Evolutionary conservation across 2,113 vertebrate genomes (phyloP).

Genomic region (Caranx ignobilis): DNA sequence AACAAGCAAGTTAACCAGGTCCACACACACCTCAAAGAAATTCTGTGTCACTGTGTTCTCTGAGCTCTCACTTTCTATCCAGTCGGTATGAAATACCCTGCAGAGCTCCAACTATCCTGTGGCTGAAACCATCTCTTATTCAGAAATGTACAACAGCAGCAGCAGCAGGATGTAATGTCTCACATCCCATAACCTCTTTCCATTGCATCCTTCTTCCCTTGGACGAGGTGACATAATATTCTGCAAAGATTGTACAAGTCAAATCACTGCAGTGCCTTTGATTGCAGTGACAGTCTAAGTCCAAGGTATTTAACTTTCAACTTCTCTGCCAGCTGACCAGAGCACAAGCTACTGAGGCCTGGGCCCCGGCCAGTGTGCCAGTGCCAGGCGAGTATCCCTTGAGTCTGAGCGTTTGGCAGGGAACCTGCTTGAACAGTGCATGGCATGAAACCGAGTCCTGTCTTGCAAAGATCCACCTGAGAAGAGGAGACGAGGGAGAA

Average conservation of each 20-base stretch:
- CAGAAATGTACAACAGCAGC: neutral
- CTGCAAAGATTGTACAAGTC: slow-evolving; percentile 60
- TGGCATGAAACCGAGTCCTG: slow-evolving; percentile 42
- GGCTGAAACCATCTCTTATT: slow-evolving; percentile 25
- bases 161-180: slow-evolving; percentile 33
- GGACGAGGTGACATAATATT: slow-evolving; percentile 57
- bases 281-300: slow-evolving; percentile 56
- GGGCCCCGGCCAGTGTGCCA: slow-evolving; percentile 46
- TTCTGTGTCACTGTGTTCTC: neutral
- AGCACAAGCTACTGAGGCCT: slow-evolving; percentile 62
- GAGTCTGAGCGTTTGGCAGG: slow-evolving; percentile 65
- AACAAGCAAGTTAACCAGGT: slow-evolving; percentile 17
- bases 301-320: slow-evolving; percentile 71
- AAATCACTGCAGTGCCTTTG: slow-evolving; percentile 62
- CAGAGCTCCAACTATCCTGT: slow-evolving; percentile 22
- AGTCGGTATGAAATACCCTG: slow-evolving; percentile 34
- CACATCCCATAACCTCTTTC: slow-evolving; percentile 38
- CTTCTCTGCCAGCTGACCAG: slow-evolving; percentile 68
- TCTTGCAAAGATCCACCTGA: slow-evolving; percentile 47
- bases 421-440: slow-evolving; percentile 42
- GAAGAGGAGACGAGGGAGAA: slow-evolving; percentile 24
- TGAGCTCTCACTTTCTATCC: slow-evolving; percentile 22
- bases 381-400: slow-evolving; percentile 65
- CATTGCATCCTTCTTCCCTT: slow-evolving; percentile 29
- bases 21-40: slow-evolving; percentile 10